A percentile compares a stretch with the other conserved stretches of the same genome.
Conservation (phyloP, 2,113 vertebrate species). For the Acrocephalus arundinaceus region DNA sequence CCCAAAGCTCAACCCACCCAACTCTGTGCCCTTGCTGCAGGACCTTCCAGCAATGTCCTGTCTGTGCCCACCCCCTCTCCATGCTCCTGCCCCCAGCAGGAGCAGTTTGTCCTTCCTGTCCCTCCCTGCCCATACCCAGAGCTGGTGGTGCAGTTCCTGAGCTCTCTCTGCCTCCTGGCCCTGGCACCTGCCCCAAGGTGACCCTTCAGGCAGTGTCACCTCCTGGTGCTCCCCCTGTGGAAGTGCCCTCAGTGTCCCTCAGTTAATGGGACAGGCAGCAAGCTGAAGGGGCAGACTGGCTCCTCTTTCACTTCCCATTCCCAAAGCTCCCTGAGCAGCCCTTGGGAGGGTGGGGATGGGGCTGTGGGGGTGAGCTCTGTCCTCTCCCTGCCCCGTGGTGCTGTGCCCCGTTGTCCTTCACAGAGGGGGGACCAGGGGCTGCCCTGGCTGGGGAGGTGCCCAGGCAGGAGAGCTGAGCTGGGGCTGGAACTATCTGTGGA, state of each 20-base stretch:
- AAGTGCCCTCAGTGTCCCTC: not conserved
- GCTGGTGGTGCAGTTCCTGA: not conserved
- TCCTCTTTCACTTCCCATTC: not conserved
- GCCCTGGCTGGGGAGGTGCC: not conserved
- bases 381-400: not conserved
- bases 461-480: not conserved
- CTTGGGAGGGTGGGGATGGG: not conserved
- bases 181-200: not conserved
- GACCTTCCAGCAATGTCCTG: not conserved
- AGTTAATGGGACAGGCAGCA: not conserved
- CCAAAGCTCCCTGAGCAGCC: not conserved
- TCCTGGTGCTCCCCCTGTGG: not conserved
- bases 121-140: not conserved
- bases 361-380: not conserved
- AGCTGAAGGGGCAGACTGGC: not conserved
- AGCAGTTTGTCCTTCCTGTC: not conserved
- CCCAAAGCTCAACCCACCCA: not conserved
- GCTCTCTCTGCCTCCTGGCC: not conserved
- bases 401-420: not conserved
- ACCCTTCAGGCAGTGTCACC: not conserved
- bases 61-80: not conserved
- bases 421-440: not conserved
- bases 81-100: not conserved
- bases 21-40: not conserved
- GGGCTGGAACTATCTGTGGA: not conserved